Percentiles rank a stretch among this genome's conserved stretches.
Conservation (phyloP, 2,888 invertebrate genomes). For the Metalampra italica region DNA sequence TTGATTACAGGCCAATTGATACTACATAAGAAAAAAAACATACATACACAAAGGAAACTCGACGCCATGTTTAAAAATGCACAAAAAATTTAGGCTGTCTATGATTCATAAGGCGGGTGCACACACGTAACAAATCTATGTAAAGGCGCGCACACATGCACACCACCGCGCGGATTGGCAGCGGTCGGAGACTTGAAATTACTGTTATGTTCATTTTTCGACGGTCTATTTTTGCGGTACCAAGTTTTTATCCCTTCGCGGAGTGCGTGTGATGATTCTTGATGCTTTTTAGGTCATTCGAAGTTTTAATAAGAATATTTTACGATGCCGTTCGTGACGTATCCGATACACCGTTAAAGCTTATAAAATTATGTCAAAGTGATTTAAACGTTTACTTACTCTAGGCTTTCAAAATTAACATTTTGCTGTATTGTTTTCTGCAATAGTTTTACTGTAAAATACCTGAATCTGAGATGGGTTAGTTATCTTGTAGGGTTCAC, state of each 20-base stretch:
- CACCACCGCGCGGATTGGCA: conserved; percentile 45
- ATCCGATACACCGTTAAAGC: not conserved
- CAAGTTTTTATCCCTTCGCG: conserved; percentile 62
- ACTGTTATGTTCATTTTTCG: conserved; percentile 30
- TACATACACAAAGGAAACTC: no score
- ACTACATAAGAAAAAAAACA: no score
- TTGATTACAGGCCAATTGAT: no score
- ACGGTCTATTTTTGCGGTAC: conserved; percentile 68
- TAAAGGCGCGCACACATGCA: conserved; percentile 38
- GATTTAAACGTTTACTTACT: no score
- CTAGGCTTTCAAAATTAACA: no score
- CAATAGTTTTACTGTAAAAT: no score
- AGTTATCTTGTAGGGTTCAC: no score
- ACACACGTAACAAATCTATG: not conserved
- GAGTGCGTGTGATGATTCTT: conserved; percentile 32
- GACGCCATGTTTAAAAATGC: no score
- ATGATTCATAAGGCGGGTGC: not conserved
- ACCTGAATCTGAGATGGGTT: no score
- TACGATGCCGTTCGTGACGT: not conserved
- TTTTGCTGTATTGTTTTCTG: no score
- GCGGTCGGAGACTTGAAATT: conserved; percentile 39
- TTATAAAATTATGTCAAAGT: no score
- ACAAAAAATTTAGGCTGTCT: not conserved
- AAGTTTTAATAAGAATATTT: not conserved
- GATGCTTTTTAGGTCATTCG: conserved; percentile 47